phyloP scores from a whole-genome alignment of 2,797 vertebrate species.

The Eupleurogrammus muticus region DNA sequence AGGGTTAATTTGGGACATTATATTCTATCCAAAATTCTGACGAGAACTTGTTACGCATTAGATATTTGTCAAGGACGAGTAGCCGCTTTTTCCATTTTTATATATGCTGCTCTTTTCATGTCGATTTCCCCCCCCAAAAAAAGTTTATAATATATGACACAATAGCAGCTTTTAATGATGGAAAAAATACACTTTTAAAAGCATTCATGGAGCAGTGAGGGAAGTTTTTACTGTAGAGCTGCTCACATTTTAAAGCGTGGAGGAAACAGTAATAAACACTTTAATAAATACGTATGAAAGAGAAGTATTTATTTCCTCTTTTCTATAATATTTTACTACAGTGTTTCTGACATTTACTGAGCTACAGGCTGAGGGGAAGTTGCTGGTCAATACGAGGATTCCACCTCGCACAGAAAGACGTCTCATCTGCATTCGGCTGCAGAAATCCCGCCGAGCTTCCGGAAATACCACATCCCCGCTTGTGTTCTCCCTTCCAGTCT shows the following conservation, averaged over 20 bases:
- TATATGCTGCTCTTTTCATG: constrained; percentile 30
- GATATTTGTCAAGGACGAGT: constrained; percentile 44
- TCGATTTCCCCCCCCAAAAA: constrained; percentile 29
- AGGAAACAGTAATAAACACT: too few relatives aligned
- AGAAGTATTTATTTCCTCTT: neutral
- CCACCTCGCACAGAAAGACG: constrained; percentile 64
- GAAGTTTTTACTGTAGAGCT: constrained; percentile 25
- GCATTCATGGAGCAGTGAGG: constrained; percentile 38
- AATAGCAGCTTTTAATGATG: constrained; percentile 44
- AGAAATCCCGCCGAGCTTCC: constrained; percentile 59
- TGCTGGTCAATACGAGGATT: constrained; percentile 73
- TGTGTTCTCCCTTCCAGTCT: constrained; percentile 64
- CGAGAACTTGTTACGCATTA: too few relatives aligned
- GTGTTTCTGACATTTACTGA: constrained; percentile 22
- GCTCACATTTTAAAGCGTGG: too few relatives aligned
- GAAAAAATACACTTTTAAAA: constrained; percentile 40
- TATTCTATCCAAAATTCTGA: too few relatives aligned
- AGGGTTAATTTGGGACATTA: constrained; percentile 27
- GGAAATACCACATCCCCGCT: constrained; percentile 50
- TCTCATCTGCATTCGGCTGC: constrained; percentile 70
- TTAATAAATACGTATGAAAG: too few relatives aligned
- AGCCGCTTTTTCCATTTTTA: constrained; percentile 21
- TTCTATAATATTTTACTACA: neutral
- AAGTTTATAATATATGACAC: too few relatives aligned
- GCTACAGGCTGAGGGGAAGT: constrained; percentile 47